A percentile compares a stretch with the other conserved stretches of the same genome.
Conservation (phyloP, 2,888 invertebrate species). For the Ferrisia virgata region DNA sequence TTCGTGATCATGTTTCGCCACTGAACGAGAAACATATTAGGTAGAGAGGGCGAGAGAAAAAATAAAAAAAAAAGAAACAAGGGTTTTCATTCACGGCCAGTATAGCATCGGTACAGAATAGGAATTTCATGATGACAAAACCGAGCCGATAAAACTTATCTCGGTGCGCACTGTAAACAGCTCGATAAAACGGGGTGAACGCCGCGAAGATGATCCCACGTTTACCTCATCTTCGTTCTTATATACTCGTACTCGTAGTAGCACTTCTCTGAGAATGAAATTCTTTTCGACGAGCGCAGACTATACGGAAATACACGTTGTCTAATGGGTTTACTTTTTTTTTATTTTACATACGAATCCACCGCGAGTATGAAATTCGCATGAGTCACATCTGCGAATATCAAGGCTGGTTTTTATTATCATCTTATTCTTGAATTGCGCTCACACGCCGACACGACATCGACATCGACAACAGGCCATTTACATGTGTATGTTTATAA, state of each 20-base stretch:
- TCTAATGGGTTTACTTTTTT: no score
- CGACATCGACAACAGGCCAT: no score
- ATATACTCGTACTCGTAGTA: background rate
- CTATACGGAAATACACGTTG: background rate
- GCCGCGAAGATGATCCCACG: background rate
- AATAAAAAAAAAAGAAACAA: background rate
- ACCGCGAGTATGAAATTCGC: background rate
- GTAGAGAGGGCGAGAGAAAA: no score
- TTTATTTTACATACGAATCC: no score
- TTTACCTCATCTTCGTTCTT: background rate
- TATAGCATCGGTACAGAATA: background rate
- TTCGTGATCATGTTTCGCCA: background rate
- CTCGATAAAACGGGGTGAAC: background rate
- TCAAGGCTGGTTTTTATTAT: background rate
- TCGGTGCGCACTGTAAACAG: background rate
- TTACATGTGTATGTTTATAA: background rate
- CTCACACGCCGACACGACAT: background rate
- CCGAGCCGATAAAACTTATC: background rate
- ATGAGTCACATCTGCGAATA: background rate
- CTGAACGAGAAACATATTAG: background rate
- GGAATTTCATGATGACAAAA: background rate
- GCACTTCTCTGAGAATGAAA: background rate
- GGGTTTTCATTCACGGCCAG: background rate
- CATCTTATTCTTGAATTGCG: no score
- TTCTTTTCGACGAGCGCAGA: background rate